Evolutionary conservation across 2,888 invertebrate species (phyloP).

Genomic region (Caenorhabditis panamensis): DNA sequence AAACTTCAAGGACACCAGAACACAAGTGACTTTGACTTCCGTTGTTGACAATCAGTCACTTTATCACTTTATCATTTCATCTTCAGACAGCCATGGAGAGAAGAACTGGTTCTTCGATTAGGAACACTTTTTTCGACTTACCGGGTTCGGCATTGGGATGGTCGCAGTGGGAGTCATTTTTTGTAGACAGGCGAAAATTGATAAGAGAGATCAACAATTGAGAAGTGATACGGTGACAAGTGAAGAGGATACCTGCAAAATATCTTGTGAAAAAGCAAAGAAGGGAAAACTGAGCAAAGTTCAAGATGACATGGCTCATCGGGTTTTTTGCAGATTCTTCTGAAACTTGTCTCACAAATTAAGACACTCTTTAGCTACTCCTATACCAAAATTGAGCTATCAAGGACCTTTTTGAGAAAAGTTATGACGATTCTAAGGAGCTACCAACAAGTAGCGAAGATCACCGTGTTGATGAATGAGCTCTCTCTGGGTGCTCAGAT

Average conservation of each 20-base stretch:
- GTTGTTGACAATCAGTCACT: neutral
- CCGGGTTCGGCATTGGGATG: slow-evolving; percentile 46
- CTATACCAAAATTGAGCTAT: too few species aligned
- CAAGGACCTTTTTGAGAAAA: too few species aligned
- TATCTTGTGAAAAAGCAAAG: too few species aligned
- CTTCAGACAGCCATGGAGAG: neutral
- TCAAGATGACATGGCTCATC: too few species aligned
- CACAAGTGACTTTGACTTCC: neutral
- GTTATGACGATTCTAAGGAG: too few species aligned
- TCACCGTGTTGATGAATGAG: neutral
- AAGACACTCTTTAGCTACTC: too few species aligned
- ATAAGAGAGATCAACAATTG: neutral
- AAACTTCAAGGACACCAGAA: neutral
- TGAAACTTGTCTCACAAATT: too few species aligned
- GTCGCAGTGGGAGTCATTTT: neutral
- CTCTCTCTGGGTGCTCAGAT: neutral
- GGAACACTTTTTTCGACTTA: slow-evolving; percentile 17
- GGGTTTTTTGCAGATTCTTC: too few species aligned
- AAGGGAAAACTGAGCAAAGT: too few species aligned
- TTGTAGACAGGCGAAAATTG: neutral
- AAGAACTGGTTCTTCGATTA: slow-evolving; percentile 21
- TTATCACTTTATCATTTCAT: neutral
- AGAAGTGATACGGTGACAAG: neutral
- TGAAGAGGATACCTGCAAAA: too few species aligned
- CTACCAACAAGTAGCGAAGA: too few species aligned